phyloP scores from a whole-genome alignment of 2,113 vertebrate genomes.

The Myiopsitta monachus region DNA sequence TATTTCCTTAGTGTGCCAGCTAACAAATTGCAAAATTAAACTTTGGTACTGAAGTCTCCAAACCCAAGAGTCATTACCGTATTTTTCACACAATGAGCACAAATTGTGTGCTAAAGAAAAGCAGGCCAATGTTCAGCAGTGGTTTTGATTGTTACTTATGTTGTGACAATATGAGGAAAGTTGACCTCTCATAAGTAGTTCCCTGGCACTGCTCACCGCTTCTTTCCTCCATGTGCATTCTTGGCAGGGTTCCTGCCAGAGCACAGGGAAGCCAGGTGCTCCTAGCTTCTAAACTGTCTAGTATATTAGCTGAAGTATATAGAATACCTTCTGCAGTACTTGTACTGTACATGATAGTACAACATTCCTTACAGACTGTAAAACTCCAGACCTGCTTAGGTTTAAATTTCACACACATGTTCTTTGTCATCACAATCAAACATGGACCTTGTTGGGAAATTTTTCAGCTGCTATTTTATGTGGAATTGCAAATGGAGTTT shows the following conservation, averaged over 20 bases:
- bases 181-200: neutral
- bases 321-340: neutral
- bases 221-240: neutral
- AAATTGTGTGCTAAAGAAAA: neutral
- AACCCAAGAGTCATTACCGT: neutral
- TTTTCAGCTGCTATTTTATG: neutral
- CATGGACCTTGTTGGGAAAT: neutral
- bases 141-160: neutral
- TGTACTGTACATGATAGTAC: neutral
- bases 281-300: neutral
- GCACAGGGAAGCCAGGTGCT: neutral
- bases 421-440: neutral
- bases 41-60: neutral
- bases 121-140: neutral
- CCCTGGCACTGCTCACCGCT: neutral
- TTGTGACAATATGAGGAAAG: neutral
- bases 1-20: neutral
- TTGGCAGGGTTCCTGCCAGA: neutral
- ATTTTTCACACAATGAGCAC: neutral
- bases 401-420: neutral
- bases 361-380: neutral
- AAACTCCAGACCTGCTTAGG: neutral
- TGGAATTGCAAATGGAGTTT: neutral
- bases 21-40: constrained; percentile 10
- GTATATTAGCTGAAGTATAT: neutral